A percentile compares a stretch with the other conserved stretches of the same genome.
Conservation (phyloP, 2,113 vertebrate species). For the Macrotus californicus region DNA sequence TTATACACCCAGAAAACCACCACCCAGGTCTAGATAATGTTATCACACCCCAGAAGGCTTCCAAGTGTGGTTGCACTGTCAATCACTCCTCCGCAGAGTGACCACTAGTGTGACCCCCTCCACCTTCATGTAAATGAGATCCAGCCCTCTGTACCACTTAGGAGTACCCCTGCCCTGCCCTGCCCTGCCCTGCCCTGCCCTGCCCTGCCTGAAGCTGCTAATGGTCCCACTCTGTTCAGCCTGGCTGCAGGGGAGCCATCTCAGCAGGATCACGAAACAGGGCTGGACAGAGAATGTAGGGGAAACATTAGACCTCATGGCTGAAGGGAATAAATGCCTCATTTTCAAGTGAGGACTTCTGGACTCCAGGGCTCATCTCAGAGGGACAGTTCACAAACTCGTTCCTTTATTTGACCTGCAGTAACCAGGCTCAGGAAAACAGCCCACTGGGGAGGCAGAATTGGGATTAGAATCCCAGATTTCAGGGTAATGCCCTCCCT, state of each 20-base stretch:
- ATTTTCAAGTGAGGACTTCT: background rate
- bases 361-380: background rate
- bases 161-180: background rate
- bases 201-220: background rate
- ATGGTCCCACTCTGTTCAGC: background rate
- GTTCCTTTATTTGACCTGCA: background rate
- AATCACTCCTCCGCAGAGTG: background rate
- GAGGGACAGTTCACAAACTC: background rate
- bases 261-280: background rate
- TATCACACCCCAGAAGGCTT: background rate
- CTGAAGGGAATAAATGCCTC: background rate
- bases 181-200: too few relatives aligned
- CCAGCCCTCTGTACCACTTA: rapidly evolving
- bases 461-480: background rate
- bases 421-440: background rate
- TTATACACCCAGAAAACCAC: background rate
- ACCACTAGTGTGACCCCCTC: background rate
- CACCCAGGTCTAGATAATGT: background rate
- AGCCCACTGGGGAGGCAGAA: background rate
- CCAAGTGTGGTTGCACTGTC: background rate
- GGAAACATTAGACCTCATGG: background rate
- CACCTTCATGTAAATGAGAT: background rate
- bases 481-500: background rate
- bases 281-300: background rate
- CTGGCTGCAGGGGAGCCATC: background rate